These are phyloP conservation scores for Macquaria ambigua DNA, from an alignment of 2,113 vertebrate species.

Conservation along the genomic window DNA sequence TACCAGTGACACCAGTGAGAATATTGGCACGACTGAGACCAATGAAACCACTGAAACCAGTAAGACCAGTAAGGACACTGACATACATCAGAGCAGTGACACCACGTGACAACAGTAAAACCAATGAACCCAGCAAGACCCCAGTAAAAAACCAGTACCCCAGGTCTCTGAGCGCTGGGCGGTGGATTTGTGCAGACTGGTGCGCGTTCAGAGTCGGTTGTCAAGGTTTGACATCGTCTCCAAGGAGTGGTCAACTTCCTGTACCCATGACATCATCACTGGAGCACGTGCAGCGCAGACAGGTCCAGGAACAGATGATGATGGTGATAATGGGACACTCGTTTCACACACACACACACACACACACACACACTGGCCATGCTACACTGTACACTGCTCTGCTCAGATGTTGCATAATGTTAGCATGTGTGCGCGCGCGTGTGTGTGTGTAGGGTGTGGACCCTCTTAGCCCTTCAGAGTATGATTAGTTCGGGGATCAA, in stretches of 20 bases:
- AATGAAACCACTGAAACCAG: background rate
- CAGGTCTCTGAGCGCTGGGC: conserved; percentile 22
- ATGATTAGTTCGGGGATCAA: conserved; percentile 41
- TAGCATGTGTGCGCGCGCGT: conserved; percentile 37
- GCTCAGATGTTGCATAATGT: conserved; percentile 57
- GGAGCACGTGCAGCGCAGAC: conserved; percentile 34
- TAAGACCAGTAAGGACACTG: background rate
- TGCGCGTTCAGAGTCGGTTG: background rate
- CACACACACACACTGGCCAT: background rate
- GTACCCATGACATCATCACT: conserved; percentile 62
- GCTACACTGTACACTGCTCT: background rate
- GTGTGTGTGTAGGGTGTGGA: conserved; percentile 50
- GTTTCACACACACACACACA: conserved; percentile 23
- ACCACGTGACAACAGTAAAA: background rate
- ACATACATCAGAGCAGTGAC: background rate
- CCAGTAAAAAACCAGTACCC: conserved; percentile 12
- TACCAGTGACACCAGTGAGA: too few species aligned
- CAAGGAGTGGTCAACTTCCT: conserved; percentile 58
- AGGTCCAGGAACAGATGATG: conserved; percentile 48
- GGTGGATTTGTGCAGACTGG: background rate
- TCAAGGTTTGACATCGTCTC: conserved; percentile 12
- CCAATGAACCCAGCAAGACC: background rate
- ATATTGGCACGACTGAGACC: too few species aligned
- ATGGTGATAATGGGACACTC: conserved; percentile 1
- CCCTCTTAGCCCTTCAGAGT: conserved; percentile 31